These are phyloP conservation scores for Cotesia congregata DNA, from an alignment of 2,888 invertebrate genomes.

Conservation along the genomic window DNA sequence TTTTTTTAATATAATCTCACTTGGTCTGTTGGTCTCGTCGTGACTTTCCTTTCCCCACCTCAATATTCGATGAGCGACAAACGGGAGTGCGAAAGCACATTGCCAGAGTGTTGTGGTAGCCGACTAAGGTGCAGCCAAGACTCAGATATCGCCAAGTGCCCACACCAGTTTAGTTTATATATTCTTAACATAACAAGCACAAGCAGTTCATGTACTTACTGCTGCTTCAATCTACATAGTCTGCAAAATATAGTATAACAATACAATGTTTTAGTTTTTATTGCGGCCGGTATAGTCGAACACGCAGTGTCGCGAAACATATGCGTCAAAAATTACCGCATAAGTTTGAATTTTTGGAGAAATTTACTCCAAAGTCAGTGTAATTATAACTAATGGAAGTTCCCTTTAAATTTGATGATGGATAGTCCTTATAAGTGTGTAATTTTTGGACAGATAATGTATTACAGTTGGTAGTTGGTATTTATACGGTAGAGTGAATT, in stretches of 20 bases:
- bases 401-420: not conserved
- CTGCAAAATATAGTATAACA: too few species aligned
- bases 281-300: too few species aligned
- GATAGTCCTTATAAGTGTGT: conserved; percentile 23
- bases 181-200: conserved; percentile 33
- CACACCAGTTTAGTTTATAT: conserved; percentile 37
- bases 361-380: too few species aligned
- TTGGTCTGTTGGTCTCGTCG: conserved; percentile 11
- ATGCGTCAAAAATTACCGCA: too few species aligned
- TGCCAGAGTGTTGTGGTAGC: conserved; percentile 42
- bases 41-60: conserved; percentile 21
- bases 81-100: conserved; percentile 59
- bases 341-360: too few species aligned
- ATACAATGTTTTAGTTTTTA: too few species aligned
- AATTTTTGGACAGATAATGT: not conserved
- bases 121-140: conserved; percentile 55
- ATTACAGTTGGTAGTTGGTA: too few species aligned
- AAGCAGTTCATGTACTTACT: conserved; percentile 42
- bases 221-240: conserved; percentile 29
- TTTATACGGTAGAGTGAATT: not conserved
- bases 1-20: conserved; percentile 2
- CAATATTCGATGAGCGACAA: conserved; percentile 49
- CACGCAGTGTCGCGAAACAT: too few species aligned
- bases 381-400: too few species aligned
- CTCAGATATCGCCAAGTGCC: conserved; percentile 42